phyloP scores from a whole-genome alignment of 1,140 invertebrate species.

The Ips typographus region DNA sequence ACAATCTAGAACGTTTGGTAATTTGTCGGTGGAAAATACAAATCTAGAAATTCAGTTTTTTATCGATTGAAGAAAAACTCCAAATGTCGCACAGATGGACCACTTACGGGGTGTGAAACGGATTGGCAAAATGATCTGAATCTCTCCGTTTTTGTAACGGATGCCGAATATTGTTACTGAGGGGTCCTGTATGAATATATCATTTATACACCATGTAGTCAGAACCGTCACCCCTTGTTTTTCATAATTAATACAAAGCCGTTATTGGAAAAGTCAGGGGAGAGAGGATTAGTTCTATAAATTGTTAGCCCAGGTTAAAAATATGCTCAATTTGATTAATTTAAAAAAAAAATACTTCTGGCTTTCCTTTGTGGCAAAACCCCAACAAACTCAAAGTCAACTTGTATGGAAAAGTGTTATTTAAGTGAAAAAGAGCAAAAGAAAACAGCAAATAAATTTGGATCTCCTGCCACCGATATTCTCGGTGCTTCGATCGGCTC shows the following conservation, averaged over 20 bases:
- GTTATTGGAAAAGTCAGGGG: too few species aligned
- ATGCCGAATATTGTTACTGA: slow-evolving; percentile 31
- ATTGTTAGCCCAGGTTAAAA: too few species aligned
- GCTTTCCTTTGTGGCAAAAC: too few species aligned
- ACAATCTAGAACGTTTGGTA: not conserved
- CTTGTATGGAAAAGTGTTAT: too few species aligned
- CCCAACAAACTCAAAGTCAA: too few species aligned
- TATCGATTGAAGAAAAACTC: slow-evolving; percentile 25
- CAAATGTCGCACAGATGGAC: slow-evolving; percentile 30
- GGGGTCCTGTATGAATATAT: slow-evolving; percentile 31
- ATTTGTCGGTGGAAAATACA: not conserved
- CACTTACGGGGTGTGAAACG: slow-evolving; percentile 29
- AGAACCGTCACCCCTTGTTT: too few species aligned
- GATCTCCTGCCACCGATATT: slow-evolving; percentile 18
- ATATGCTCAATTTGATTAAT: too few species aligned
- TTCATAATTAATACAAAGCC: too few species aligned
- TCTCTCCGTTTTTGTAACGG: slow-evolving; percentile 35
- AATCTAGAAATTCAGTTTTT: slow-evolving; percentile 8
- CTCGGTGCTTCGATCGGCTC: slow-evolving; percentile 20
- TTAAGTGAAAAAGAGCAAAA: too few species aligned
- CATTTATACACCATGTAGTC: slow-evolving; percentile 19
- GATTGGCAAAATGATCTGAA: slow-evolving; percentile 31
- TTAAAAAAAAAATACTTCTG: too few species aligned
- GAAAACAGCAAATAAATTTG: slow-evolving; percentile 2
- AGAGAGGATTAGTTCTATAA: too few species aligned